Evolutionary conservation across 2,888 invertebrate genomes (phyloP).

Genomic region (Malachius bipustulatus): DNA sequence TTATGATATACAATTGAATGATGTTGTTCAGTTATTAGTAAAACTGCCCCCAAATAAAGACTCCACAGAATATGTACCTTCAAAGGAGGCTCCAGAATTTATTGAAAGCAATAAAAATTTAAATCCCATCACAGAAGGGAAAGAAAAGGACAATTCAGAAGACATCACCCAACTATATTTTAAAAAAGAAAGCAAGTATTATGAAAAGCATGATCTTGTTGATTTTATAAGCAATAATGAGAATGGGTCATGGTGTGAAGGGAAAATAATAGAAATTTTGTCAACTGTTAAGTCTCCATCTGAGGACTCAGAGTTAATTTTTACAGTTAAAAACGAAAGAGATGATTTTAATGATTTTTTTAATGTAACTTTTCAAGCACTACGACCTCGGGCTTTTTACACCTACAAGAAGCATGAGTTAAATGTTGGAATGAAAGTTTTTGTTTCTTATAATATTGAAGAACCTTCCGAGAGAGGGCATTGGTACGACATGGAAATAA

Average conservation of each 20-base stretch:
- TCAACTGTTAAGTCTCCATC: constrained; percentile 6
- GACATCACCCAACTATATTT: no score
- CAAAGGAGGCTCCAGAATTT: constrained; percentile 9
- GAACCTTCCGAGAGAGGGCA: constrained; percentile 52
- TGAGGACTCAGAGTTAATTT: constrained; percentile 7
- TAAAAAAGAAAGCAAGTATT: constrained; percentile 41
- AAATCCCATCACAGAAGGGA: constrained; percentile 13
- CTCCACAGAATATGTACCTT: no score
- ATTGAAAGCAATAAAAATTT: no score
- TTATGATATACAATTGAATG: constrained; percentile 63
- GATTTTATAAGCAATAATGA: constrained; percentile 51
- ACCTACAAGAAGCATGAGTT: constrained; percentile 43
- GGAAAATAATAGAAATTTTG: constrained; percentile 35
- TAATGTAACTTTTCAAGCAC: constrained; percentile 38
- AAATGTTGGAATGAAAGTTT: constrained; percentile 47
- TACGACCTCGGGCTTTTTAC: constrained; percentile 56
- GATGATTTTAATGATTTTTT: constrained; percentile 14
- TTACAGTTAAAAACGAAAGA: constrained; percentile 5
- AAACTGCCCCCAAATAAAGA: no score
- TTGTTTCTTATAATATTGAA: constrained; percentile 67
- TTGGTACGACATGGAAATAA: constrained; percentile 42
- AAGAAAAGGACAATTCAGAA: no score
- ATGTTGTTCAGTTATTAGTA: constrained; percentile 53
- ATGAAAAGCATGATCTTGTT: constrained; percentile 50
- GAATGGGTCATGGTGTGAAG: constrained; percentile 65